A percentile compares a stretch with the other conserved stretches of the same genome.
phyloP scores from a whole-genome alignment of 2,888 invertebrate genomes.

The Baronia brevicornis region DNA sequence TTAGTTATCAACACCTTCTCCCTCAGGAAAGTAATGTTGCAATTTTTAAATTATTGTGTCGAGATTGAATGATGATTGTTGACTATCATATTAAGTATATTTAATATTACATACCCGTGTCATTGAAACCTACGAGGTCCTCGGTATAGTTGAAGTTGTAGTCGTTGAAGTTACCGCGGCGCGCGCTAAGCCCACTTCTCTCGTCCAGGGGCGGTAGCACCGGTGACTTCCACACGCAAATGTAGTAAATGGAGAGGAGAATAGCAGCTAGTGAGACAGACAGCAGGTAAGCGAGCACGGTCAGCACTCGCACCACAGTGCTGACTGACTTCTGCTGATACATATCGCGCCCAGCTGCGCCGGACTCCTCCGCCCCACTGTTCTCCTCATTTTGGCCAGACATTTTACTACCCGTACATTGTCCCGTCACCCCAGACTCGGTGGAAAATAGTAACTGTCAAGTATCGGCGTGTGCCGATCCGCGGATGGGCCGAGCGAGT shows the following conservation, averaged over 20 bases:
- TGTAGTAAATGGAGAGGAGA: conserved; percentile 86
- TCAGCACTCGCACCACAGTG: conserved; percentile 78
- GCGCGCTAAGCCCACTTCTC: conserved; percentile 27
- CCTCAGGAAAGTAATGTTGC: no score
- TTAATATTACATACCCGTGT: conserved; percentile 22
- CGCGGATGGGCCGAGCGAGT: conserved; percentile 45
- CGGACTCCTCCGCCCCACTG: conserved; percentile 45
- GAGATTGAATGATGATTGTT: neutral
- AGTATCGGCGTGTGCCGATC: conserved; percentile 35
- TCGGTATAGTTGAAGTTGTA: conserved; percentile 24
- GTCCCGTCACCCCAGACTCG: conserved; percentile 14
- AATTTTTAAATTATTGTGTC: no score
- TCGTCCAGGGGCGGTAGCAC: conserved; percentile 56
- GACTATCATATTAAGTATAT: no score
- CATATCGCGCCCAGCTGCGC: conserved; percentile 49
- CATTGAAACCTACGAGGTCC: conserved; percentile 20
- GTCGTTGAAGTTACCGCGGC: conserved; percentile 23
- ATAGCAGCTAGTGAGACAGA: conserved; percentile 92
- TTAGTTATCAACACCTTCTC: no score
- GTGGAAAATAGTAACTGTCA: conserved; percentile 22
- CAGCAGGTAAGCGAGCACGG: conserved; percentile 86
- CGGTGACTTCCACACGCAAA: conserved; percentile 86
- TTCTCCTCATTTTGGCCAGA: conserved; percentile 53
- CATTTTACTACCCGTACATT: conserved; percentile 34
- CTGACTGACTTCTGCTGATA: conserved; percentile 59